A percentile compares a stretch with the other conserved stretches of the same genome.
These are phyloP conservation scores for Polyommatus iphigenia DNA, from an alignment of 2,888 invertebrate species.

Conservation along the genomic window DNA sequence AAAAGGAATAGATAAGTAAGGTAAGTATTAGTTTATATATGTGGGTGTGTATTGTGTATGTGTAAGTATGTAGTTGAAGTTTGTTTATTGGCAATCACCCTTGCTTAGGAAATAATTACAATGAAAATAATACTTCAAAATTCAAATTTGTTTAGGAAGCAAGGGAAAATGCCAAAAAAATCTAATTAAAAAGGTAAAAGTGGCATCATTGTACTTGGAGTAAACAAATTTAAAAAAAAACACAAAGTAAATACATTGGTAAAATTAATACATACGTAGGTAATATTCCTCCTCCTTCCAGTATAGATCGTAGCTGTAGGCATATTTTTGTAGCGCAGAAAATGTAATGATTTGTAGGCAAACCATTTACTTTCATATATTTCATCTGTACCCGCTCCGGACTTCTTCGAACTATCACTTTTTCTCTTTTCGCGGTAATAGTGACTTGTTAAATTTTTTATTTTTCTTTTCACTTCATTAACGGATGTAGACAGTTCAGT, in stretches of 20 bases:
- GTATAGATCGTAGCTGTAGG: slow-evolving; percentile 16
- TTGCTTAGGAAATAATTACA: not conserved
- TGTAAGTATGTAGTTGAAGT: no score
- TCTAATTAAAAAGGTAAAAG: not conserved
- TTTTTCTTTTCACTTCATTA: slow-evolving; percentile 37
- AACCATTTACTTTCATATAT: slow-evolving; percentile 36
- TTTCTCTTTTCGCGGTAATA: slow-evolving; percentile 37
- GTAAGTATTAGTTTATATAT: no score
- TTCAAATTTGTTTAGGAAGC: not conserved
- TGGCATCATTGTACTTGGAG: not conserved
- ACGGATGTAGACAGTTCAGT: slow-evolving; percentile 31
- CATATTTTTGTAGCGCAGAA: slow-evolving; percentile 37
- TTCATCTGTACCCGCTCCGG: slow-evolving; percentile 29
- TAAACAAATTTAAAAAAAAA: not conserved
- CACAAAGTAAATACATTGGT: not conserved
- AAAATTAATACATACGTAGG: not conserved
- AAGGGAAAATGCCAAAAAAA: not conserved
- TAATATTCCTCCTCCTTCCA: not conserved
- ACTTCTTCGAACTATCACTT: slow-evolving; percentile 26
- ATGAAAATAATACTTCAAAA: not conserved
- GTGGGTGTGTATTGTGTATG: no score
- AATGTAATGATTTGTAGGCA: slow-evolving; percentile 37
- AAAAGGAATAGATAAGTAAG: no score
- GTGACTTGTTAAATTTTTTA: slow-evolving; percentile 39
- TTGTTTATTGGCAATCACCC: not conserved